Conservation (phyloP, 1,140 invertebrate genomes). For the honey bee (Apis mellifera) region DNA sequence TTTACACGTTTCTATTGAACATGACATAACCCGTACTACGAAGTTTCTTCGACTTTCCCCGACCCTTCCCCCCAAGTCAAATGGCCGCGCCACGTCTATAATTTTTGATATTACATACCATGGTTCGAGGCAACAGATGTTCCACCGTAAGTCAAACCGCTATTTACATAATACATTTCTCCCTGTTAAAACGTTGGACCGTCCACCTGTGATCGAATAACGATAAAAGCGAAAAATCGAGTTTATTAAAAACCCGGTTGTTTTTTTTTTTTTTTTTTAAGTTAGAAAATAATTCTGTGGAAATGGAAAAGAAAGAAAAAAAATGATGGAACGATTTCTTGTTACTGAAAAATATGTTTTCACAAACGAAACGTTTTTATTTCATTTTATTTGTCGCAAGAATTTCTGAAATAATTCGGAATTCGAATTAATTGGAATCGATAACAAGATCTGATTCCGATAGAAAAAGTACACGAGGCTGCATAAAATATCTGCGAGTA, state of each 20-base stretch:
- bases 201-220: background rate
- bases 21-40: slow-evolving; percentile 35
- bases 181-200: background rate
- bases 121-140: slow-evolving; percentile 5
- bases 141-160: background rate
- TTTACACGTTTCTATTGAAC: slow-evolving; percentile 18
- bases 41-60: slow-evolving; percentile 41
- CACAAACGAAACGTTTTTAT: too few species aligned
- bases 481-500: too few species aligned
- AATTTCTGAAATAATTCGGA: background rate
- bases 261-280: too few species aligned
- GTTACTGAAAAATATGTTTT: too few species aligned
- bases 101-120: slow-evolving; percentile 27
- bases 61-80: slow-evolving; percentile 33
- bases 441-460: background rate
- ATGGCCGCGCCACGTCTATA: slow-evolving; percentile 14
- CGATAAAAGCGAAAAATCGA: background rate
- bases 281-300: too few species aligned
- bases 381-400: background rate
- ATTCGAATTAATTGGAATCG: background rate
- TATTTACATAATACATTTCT: slow-evolving; percentile 32
- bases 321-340: too few species aligned
- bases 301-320: too few species aligned
- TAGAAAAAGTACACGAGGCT: too few species aligned
- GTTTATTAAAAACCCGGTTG: background rate